phyloP scores from a whole-genome alignment of 2,797 vertebrate genomes.

The Antrozous pallidus region DNA sequence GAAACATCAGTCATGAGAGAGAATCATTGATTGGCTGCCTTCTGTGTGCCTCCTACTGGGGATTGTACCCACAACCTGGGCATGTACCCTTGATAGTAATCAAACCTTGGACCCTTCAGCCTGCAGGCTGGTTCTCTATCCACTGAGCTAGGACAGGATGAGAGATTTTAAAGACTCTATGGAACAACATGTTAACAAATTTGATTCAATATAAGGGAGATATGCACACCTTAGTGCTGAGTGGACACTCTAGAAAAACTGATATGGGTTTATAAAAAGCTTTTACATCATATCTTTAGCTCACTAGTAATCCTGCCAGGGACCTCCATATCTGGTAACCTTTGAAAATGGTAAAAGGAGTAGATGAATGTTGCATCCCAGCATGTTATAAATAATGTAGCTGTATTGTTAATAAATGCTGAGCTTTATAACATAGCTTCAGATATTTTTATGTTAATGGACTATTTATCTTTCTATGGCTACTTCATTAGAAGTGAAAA shows the following conservation, averaged over 20 bases:
- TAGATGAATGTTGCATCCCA: conserved; percentile 23
- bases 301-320: conserved; percentile 3
- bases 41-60: no score
- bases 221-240: conserved; percentile 21
- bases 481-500: conserved; percentile 38
- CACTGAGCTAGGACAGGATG: no score
- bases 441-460: conserved; percentile 26
- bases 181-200: conserved; percentile 48
- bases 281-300: conserved; percentile 49
- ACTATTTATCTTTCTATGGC: conserved; percentile 18
- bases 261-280: conserved; percentile 31
- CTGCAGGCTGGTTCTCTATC: no score
- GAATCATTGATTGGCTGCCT: no score
- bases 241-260: conserved; percentile 28
- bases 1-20: no score
- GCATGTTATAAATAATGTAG: conserved; percentile 51
- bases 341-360: conserved; percentile 21
- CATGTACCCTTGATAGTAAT: no score
- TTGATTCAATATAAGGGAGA: conserved; percentile 25
- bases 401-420: conserved; percentile 11
- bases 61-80: no score
- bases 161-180: conserved; percentile 40
- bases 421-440: background rate
- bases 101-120: no score
- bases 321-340: background rate